phyloP scores from a whole-genome alignment of 1,140 invertebrate genomes.

The Spodoptera litura region DNA sequence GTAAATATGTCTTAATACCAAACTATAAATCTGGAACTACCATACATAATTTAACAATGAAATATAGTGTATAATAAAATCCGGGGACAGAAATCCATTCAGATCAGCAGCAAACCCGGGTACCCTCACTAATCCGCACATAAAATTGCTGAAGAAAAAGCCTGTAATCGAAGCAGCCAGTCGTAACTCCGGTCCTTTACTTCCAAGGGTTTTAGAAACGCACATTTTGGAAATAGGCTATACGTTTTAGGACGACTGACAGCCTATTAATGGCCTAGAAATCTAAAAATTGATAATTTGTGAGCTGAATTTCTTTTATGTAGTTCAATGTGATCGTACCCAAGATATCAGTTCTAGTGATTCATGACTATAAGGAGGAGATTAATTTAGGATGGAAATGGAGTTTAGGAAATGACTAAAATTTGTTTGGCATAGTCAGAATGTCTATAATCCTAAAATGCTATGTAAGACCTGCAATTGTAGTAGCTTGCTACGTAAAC shows the following conservation, averaged over 20 bases:
- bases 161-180: constrained; percentile 41
- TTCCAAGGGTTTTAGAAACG: constrained; percentile 44
- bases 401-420: too few relatives aligned
- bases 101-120: neutral
- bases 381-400: too few relatives aligned
- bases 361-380: too few relatives aligned
- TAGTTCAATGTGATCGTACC: neutral
- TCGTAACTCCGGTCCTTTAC: constrained; percentile 46
- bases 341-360: too few relatives aligned
- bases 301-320: neutral
- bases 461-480: too few relatives aligned
- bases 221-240: constrained; percentile 43
- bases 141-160: constrained; percentile 47
- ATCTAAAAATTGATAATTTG: constrained; percentile 24
- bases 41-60: constrained; percentile 34
- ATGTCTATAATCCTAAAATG: too few relatives aligned
- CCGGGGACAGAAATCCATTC: constrained; percentile 42
- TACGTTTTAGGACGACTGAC: constrained; percentile 37
- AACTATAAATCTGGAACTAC: neutral
- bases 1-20: too few relatives aligned
- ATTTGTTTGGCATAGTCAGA: too few relatives aligned
- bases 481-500: too few relatives aligned
- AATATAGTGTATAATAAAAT: constrained; percentile 36
- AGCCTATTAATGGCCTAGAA: constrained; percentile 31
- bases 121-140: constrained; percentile 37